A percentile compares a stretch with the other conserved stretches of the same genome.
These are phyloP conservation scores for Pegoplata infirma DNA, from an alignment of 2,888 invertebrate species.

Conservation along the genomic window DNA sequence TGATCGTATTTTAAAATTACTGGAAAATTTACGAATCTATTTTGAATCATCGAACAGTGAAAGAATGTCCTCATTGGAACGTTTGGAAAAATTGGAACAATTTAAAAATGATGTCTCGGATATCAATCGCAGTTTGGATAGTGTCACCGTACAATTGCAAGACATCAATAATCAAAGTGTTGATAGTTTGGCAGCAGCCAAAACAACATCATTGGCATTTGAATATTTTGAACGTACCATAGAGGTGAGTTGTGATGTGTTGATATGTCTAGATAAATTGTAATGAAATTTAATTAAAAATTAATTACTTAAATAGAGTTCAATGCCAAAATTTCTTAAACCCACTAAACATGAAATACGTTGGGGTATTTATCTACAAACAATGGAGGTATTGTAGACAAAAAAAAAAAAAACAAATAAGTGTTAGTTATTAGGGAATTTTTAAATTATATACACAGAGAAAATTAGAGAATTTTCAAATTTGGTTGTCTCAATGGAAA, in stretches of 20 bases:
- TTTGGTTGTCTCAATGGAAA: constrained; percentile 14
- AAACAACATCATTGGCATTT: constrained; percentile 85
- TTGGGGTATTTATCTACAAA: constrained; percentile 70
- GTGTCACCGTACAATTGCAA: constrained; percentile 82
- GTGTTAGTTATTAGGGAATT: no score
- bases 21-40: constrained; percentile 81
- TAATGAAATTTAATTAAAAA: constrained; percentile 21
- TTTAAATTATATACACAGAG: no score
- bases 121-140: constrained; percentile 85
- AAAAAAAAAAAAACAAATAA: no score
- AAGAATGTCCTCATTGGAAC: constrained; percentile 82
- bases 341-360: constrained; percentile 73
- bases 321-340: constrained; percentile 72
- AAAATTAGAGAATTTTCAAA: not conserved
- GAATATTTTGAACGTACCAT: constrained; percentile 88
- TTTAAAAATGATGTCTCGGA: constrained; percentile 84
- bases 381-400: constrained; percentile 73
- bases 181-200: constrained; percentile 85
- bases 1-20: constrained; percentile 82
- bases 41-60: constrained; percentile 83
- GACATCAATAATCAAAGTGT: constrained; percentile 84
- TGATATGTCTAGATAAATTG: constrained; percentile 52
- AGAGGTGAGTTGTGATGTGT: constrained; percentile 80
- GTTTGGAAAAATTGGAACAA: constrained; percentile 84
- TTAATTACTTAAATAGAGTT: constrained; percentile 68